Evolutionary conservation across 2,113 vertebrate species (phyloP), one percentile per base, ranked within the genome.

Genomic region (Candoia aspera): DNA sequence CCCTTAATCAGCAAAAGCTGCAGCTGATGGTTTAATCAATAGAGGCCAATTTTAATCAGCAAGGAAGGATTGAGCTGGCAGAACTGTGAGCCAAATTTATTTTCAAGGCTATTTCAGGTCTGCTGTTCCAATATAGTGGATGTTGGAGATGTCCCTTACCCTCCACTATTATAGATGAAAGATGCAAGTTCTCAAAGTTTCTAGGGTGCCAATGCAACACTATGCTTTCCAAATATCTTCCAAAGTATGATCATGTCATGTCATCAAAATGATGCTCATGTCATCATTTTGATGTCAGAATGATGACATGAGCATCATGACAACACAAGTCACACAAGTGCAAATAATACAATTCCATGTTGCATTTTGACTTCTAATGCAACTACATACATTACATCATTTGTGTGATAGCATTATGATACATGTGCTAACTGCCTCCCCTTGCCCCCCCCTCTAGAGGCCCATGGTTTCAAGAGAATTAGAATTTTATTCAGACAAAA

Each of bases 11-110:
- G 33, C 29, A 86, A 49, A 84, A 59, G 33, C 6, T 29, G 33
- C 59, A 46, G 33, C 84, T 68, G 49, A 29, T 64, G 1, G 26
- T 19, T 91, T 87, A 68, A 87, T 91, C 49, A 87, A 33, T 55
- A 53, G 11, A 86, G 21, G n/a, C 60, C 84, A 73, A 84, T 90
- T 90, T 90, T 49, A 85, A 87, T 42, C 84, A 87, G n/a, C 11
- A 33, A 68, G 4, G 24, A 33, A 73, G 8, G 24, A 85, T 62
- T 53, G 62, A 85, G 86, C 5, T 62, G 42, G 10, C 10, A 57
- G 12, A 15, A 57, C 8, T 13, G 4, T 15, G 26, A 26, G 26
- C 6, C 46, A n/a, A 1, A 21, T 46, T 37, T 87, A 2, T 86
- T 87, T 55, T 53, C 2, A 53, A 6, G 37, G 15, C 15, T 73